Evolutionary conservation across 2,888 invertebrate genomes (phyloP), one percentile per base, ranked within the genome.

Genomic region (Zeuzera pyrina): DNA sequence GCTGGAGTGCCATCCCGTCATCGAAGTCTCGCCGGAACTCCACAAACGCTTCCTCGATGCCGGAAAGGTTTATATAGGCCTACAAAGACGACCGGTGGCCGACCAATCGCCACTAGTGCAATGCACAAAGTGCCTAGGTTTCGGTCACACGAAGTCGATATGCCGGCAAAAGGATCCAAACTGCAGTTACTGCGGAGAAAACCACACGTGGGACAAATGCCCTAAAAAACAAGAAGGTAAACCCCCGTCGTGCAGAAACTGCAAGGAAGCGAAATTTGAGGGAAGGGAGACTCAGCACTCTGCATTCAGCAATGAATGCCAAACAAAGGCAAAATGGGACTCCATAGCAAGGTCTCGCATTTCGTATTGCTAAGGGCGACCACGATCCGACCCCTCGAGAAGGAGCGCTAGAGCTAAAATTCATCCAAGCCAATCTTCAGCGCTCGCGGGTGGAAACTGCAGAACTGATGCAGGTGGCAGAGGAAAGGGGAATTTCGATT

Each of bases 101-200:
- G n/a, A n/a, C 26, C 33, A 35, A 11, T 31, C 33, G 5, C 35
- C 39, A 2, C 33, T 39, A 3, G 13, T 30, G 11, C 38, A 35
- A 13, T 38, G 49, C 32, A 27, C 41, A 0, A 43, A 38, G n/a
- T 52, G 52, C 29, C 48, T n/a, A n/a, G n/a, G n/a, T n/a, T n/a
- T n/a, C n/a, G n/a, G n/a, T n/a, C n/a, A n/a, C n/a, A n/a, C n/a
- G 0, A 48, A 33, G 11, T 5, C 35, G 0, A 2, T 44, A 1
- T 53, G 55, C 35, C 31, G 33, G 3, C 47, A 45, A 10, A 13
- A 10, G 0, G 23, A 26, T 0, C 32, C 36, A 4, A 10, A 21
- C n/a, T 54, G 50, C 38, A 45, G 38, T n/a, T 31, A 47, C 38
- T 55, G 52, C 30, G 42, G 48, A 0, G 41, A 24, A n/a, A n/a